Percentiles rank a stretch among this genome's conserved stretches.
Evolutionary conservation across 2,113 vertebrate species (phyloP).

Genomic region (Cnemophilus loriae): DNA sequence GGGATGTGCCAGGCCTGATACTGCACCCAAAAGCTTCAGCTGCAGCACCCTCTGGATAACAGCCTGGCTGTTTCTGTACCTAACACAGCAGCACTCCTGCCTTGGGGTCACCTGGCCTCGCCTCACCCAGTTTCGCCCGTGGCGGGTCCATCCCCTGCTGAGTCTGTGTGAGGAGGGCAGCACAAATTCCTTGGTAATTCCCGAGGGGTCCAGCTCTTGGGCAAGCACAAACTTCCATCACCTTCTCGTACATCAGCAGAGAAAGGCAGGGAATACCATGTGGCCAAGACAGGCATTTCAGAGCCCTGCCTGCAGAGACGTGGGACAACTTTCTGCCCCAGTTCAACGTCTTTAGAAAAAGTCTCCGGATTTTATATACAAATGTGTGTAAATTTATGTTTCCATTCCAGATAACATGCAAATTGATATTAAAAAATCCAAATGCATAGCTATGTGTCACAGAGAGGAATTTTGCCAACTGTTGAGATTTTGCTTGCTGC

Average conservation of each 20-base stretch:
- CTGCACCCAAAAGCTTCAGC: background rate
- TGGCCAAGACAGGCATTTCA: background rate
- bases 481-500: background rate
- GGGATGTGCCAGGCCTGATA: background rate
- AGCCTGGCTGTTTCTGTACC: background rate
- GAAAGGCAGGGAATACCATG: background rate
- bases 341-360: background rate
- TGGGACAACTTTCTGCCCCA: rapidly evolving
- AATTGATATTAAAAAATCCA: background rate
- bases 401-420: background rate
- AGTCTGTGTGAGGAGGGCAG: background rate
- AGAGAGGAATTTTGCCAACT: background rate
- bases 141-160: background rate
- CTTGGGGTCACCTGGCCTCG: background rate
- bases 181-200: background rate
- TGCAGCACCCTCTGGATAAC: background rate
- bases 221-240: background rate
- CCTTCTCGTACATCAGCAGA: background rate
- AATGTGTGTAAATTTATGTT: background rate
- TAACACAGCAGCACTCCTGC: background rate
- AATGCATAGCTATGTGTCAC: background rate
- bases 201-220: rapidly evolving
- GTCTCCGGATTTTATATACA: background rate
- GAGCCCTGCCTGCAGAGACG: background rate
- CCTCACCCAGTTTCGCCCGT: rapidly evolving